Percentiles rank a stretch among this genome's conserved stretches.
Conservation (phyloP, 2,888 invertebrate species). For the Theristus sp. region DNA sequence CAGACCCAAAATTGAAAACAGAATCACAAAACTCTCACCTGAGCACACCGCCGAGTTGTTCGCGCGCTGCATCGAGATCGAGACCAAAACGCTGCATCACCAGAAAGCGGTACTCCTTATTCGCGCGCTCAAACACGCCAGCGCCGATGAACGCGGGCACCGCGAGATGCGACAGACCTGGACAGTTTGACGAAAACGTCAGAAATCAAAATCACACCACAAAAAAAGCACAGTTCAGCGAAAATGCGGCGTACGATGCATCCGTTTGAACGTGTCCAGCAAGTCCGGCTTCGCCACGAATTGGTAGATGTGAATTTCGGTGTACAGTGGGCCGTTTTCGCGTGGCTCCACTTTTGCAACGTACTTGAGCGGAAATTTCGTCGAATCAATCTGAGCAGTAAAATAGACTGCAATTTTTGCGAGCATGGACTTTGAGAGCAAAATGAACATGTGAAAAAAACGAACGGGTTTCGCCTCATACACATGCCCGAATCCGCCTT, state of each 20-base stretch:
- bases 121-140: constrained; percentile 60
- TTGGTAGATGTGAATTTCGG: constrained; percentile 88
- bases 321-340: constrained; percentile 83
- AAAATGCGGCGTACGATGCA: too few species aligned
- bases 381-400: neutral
- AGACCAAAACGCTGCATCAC: constrained; percentile 75
- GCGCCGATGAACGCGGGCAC: constrained; percentile 73
- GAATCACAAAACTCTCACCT: neutral
- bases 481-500: constrained; percentile 26
- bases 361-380: neutral
- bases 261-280: too few species aligned
- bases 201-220: too few species aligned
- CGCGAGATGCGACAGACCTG: constrained; percentile 49
- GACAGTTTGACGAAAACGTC: too few species aligned
- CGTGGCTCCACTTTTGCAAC: constrained; percentile 53
- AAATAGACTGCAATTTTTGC: neutral
- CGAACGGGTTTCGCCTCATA: constrained; percentile 20
- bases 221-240: too few species aligned
- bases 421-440: neutral
- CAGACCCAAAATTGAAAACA: too few species aligned
- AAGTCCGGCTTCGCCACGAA: constrained; percentile 57
- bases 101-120: constrained; percentile 65
- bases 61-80: constrained; percentile 62
- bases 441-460: neutral
- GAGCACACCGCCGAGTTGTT: constrained; percentile 20